A percentile compares a stretch with the other conserved stretches of the same genome.
These are phyloP conservation scores for Crax fasciolata DNA, from an alignment of 2,797 vertebrate species.

Conservation along the genomic window DNA sequence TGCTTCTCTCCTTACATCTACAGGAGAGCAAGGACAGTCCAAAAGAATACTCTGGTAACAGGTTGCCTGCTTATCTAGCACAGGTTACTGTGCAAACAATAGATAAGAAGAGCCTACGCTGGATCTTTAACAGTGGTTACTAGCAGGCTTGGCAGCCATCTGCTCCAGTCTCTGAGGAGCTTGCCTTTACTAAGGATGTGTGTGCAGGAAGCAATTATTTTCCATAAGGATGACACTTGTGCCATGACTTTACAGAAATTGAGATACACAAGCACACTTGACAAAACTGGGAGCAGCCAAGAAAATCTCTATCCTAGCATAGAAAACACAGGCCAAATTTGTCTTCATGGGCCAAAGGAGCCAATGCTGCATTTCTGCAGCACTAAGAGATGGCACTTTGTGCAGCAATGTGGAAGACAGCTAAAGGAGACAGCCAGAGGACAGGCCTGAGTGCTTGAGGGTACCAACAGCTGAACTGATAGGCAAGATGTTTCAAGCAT, in stretches of 20 bases:
- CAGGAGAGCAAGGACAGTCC: constrained; percentile 7
- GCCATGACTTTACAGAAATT: background rate
- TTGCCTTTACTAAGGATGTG: constrained; percentile 18
- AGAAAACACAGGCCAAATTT: constrained; percentile 2
- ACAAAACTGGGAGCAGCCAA: background rate
- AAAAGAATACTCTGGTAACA: constrained; percentile 11
- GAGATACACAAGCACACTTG: background rate
- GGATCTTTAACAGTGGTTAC: constrained; percentile 56
- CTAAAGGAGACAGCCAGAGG: background rate
- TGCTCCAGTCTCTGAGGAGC: constrained; percentile 35
- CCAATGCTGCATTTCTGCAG: background rate
- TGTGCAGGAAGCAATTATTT: constrained; percentile 6
- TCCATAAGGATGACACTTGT: background rate
- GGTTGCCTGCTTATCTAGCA: constrained; percentile 2
- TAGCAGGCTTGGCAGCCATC: constrained; percentile 44
- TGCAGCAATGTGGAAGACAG: background rate
- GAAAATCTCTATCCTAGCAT: background rate
- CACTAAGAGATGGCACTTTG: background rate
- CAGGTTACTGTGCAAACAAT: constrained; percentile 1
- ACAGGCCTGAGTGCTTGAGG: background rate
- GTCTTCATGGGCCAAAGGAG: background rate
- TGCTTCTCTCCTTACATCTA: constrained; percentile 5
- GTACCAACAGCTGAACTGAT: background rate
- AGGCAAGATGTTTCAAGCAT: background rate
- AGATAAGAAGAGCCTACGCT: constrained; percentile 28